Base-by-base conservation (phyloP, 2,113 vertebrate genomes). In the Pyrgilauda ruficollis region DNA sequence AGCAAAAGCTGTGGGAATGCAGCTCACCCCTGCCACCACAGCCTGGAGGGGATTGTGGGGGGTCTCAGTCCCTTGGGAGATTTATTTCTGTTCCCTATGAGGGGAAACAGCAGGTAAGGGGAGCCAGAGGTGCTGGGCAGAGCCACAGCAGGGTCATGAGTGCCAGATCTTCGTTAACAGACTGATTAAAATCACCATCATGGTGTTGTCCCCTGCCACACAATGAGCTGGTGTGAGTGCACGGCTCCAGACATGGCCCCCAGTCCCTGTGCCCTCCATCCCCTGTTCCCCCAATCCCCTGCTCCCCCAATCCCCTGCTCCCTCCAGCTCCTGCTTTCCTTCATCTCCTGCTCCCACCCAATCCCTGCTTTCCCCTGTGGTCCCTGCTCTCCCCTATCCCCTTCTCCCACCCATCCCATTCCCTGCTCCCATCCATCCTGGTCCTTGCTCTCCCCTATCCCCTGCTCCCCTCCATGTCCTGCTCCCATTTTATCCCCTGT, bases 1-100 rank as follows among this genome's bases (percentile, higher is more conserved):
- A 68, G 68, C 13, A 35, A 43, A 41, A 41, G 39, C 39, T 0
- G 3, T 20, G 30, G 56, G 78, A 50, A 61, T 0, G 15, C 35
- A 27, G 85, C 49, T 87, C 19, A 1, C 3, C 58, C 26, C 43
- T 2, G 1, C 17, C 69, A 58, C 9, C 10, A 1, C 62, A 61
- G 70, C 56, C 62, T 0, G 28, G 8, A 30, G 30, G 7, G 6
- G 3, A 1, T 5, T 19, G 7, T 5, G 0, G 16, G 28, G 9
- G 13, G 4, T 17, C 26, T 52, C 8, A 2, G 46, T 11, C 11
- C 15, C 0, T 3, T 3, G 4, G 41, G 46, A 30, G 39, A 16
- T 50, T 55, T 31, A 70, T 64, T 61, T 21, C 33, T 14, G 3
- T 30, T 69, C 41, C 21, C 62, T 14, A 0, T 0, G 0, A 28